Evolutionary conservation across 2,113 vertebrate species (phyloP).

Genomic region (Nothoprocta pentlandii): DNA sequence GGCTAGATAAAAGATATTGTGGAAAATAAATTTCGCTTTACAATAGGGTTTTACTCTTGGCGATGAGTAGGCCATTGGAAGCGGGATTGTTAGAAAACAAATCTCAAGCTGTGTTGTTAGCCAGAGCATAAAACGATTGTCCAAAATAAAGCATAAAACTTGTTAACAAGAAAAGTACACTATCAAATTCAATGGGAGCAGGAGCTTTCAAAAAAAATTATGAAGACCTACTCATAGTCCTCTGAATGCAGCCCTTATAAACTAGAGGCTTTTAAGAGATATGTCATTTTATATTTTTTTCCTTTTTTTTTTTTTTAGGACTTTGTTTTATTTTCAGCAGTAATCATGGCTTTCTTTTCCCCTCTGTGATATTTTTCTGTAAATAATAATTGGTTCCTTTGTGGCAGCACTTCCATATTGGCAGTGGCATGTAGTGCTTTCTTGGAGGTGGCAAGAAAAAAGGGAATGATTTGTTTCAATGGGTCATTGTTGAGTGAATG

Average conservation of each 20-base stretch:
- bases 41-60: background rate
- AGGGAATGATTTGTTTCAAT: slow-evolving; percentile 72
- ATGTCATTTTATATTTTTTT: background rate
- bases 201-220: background rate
- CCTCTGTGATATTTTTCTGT: slow-evolving; percentile 47
- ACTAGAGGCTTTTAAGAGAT: background rate
- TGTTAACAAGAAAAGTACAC: slow-evolving; percentile 18
- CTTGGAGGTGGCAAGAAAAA: slow-evolving; percentile 70
- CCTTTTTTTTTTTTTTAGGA: background rate
- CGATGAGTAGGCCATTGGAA: background rate
- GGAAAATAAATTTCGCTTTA: slow-evolving; percentile 8
- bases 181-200: background rate
- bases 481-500: slow-evolving; percentile 74
- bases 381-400: slow-evolving; percentile 68
- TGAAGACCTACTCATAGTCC: background rate
- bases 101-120: background rate
- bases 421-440: slow-evolving; percentile 32
- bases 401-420: slow-evolving; percentile 49
- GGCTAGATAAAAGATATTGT: slow-evolving; percentile 33
- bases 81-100: slow-evolving; percentile 25
- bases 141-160: slow-evolving; percentile 43
- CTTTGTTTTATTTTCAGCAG: background rate
- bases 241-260: background rate
- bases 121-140: background rate
- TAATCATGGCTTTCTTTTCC: background rate